Evolutionary conservation across 1,140 invertebrate genomes (phyloP), one percentile per base, ranked within the genome.

Genomic region (Bemisia tabaci): DNA sequence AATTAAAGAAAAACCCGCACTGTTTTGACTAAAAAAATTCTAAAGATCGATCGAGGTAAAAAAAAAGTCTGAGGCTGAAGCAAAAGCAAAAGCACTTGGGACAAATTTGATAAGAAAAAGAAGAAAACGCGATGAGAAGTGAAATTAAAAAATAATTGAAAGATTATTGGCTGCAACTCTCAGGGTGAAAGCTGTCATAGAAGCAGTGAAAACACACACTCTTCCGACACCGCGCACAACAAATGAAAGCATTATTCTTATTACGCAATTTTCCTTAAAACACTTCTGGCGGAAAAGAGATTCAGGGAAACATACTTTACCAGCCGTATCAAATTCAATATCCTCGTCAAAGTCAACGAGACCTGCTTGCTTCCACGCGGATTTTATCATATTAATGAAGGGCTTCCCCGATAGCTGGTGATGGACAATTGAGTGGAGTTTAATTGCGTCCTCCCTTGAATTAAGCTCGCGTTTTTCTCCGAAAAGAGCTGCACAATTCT

Each of bases 311-410:
- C 59, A 60, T 60, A 60, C 24, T 60, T 60, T n/a, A 23, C 24
- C 24, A 5, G 24, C 59, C 5, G n/a, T 60, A 9, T 23, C 59
- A 21, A 60, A 60, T 60, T 9, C 2, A 9, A 21, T 2, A 9
- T 23, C 2, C 2, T 60, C 59, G 5, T 21, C 21, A n/a, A n/a
- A n/a, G n/a, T n/a, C n/a, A 60, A 60, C 59, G 2, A 60, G 21
- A 22, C 24, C 11, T 21, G 63, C 22, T 9, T 33, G 33, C 62
- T 60, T 68, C 65, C 68, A 72, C 12, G 69, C 64, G 67, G 70
- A 72, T 22, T 60, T 59, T 39, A 72, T 62, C 71, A 72, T 72
- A 12, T 61, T 24, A 66, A 68, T 23, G 23, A 66, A 72, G 21
- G 48, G 22, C 39, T 22, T 12, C 17, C 68, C 62, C n/a, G 27